phyloP scores from a whole-genome alignment of 2,888 invertebrate genomes.

The Andrena haemorrhoa region DNA sequence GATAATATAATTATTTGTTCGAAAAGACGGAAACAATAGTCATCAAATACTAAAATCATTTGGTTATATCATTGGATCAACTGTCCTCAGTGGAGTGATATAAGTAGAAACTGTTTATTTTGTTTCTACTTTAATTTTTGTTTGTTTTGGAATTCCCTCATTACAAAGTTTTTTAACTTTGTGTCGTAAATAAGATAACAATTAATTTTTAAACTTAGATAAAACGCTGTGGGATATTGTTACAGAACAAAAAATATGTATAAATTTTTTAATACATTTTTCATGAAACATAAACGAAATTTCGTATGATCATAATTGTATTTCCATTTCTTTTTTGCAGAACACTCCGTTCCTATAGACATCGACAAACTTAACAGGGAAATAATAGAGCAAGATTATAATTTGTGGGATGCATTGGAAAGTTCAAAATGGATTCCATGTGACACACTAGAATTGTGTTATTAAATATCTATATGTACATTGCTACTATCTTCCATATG shows the following conservation, averaged over 20 bases:
- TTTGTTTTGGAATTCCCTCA: too few species aligned
- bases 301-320: conserved; percentile 8
- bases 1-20: too few species aligned
- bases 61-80: too few species aligned
- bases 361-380: conserved; percentile 92
- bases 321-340: conserved; percentile 85
- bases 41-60: too few species aligned
- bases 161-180: too few species aligned
- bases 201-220: too few species aligned
- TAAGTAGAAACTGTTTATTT: too few species aligned
- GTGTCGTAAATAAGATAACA: too few species aligned
- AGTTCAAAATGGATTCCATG: conserved; percentile 94
- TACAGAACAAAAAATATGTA: background rate
- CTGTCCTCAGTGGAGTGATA: too few species aligned
- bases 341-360: conserved; percentile 91
- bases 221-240: too few species aligned
- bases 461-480: conserved; percentile 69
- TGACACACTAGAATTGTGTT: conserved; percentile 89
- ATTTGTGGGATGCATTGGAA: conserved; percentile 93
- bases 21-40: too few species aligned
- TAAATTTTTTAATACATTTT: background rate
- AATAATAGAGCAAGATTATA: conserved; percentile 90
- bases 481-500: background rate
- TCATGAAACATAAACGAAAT: conserved; percentile 1
- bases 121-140: too few species aligned